Evolutionary conservation across 2,888 invertebrate species (phyloP).

Genomic region (Apodemia zela): DNA sequence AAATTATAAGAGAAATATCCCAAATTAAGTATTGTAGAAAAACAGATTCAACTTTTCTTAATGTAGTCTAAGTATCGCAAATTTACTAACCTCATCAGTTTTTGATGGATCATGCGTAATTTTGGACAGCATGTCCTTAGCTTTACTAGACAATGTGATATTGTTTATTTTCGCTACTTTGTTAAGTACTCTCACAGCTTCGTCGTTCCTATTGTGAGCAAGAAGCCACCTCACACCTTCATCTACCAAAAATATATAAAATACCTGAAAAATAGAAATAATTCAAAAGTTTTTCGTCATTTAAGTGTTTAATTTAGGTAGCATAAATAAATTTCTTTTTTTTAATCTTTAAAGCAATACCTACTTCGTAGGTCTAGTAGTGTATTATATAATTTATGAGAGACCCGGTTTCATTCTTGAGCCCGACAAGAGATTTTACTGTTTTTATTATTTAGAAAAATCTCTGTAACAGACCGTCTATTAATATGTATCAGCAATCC

Average conservation of each 20-base stretch:
- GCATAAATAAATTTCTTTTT: too few relatives aligned
- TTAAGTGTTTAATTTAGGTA: background rate
- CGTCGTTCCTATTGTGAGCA: slow-evolving; percentile 83
- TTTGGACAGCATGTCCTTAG: slow-evolving; percentile 64
- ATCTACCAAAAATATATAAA: slow-evolving; percentile 86
- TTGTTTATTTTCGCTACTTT: slow-evolving; percentile 85
- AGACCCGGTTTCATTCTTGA: too few relatives aligned
- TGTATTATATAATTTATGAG: too few relatives aligned
- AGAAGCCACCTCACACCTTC: slow-evolving; percentile 91
- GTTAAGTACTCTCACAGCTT: slow-evolving; percentile 83
- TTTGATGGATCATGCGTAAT: slow-evolving; percentile 52
- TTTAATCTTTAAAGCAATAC: too few relatives aligned
- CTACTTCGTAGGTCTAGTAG: too few relatives aligned
- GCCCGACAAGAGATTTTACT: too few relatives aligned
- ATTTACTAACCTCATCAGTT: slow-evolving; percentile 49
- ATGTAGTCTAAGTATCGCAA: background rate
- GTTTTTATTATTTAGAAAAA: too few relatives aligned
- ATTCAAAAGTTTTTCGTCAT: background rate
- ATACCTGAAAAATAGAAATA: slow-evolving; percentile 46
- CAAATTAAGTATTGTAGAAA: too few relatives aligned
- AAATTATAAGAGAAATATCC: too few relatives aligned
- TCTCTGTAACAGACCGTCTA: too few relatives aligned
- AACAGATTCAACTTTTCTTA: too few relatives aligned
- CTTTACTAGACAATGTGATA: slow-evolving; percentile 75
- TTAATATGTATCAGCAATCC: too few relatives aligned